Percentiles rank a stretch among this genome's conserved stretches.
These are phyloP conservation scores for Coryphaenoides rupestris DNA, from an alignment of 2,113 vertebrate species.

Conservation along the genomic window DNA sequence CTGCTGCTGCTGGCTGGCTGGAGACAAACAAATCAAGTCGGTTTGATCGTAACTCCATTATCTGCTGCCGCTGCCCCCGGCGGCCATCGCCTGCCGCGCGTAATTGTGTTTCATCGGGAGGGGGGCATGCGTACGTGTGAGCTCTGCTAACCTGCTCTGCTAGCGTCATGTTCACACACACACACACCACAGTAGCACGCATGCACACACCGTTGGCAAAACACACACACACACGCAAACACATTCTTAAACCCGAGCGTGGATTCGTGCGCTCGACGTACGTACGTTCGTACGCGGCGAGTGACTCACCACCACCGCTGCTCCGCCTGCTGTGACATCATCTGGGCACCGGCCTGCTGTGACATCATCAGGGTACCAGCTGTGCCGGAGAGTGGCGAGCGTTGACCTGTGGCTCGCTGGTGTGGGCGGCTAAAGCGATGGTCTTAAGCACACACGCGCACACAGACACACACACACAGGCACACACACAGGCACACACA, in stretches of 20 bases:
- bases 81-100: conserved; percentile 28
- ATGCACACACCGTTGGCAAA: no score
- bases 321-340: conserved; percentile 62
- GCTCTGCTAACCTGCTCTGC: conserved; percentile 23
- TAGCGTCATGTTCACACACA: not conserved
- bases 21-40: conserved; percentile 37
- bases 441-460: no score
- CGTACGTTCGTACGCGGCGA: not conserved
- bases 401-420: conserved; percentile 27
- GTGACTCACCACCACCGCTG: conserved; percentile 52
- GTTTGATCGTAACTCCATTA: conserved; percentile 32
- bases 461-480: no score
- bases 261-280: not conserved
- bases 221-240: conserved; percentile 12
- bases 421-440: conserved; percentile 50
- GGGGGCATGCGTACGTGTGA: conserved; percentile 31
- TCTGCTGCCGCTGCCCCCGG: not conserved
- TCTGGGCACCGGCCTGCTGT: conserved; percentile 62
- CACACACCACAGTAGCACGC: not conserved
- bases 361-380: conserved; percentile 71
- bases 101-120: not conserved
- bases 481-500: not conserved
- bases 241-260: no score
- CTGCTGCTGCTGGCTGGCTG: no score
- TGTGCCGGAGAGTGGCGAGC: conserved; percentile 47